Conservation (phyloP, 2,113 vertebrate genomes). For the Xenotilapia leptura region DNA sequence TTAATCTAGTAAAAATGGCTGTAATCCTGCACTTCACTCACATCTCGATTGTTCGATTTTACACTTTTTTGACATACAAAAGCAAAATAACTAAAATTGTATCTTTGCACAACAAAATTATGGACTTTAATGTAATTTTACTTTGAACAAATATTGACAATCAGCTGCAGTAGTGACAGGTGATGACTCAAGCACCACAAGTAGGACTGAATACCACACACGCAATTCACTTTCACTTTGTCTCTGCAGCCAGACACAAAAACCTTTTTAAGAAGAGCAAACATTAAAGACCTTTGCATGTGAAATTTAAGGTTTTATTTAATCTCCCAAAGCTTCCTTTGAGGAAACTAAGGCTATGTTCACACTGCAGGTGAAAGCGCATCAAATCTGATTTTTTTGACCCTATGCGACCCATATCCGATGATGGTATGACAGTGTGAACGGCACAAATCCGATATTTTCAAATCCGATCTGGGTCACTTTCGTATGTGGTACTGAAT, state of each 20-base stretch:
- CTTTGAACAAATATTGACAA: background rate
- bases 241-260: background rate
- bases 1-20: background rate
- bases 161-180: background rate
- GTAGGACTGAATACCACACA: background rate
- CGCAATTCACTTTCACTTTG: background rate
- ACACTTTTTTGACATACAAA: background rate
- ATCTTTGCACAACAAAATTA: background rate
- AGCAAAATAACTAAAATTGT: background rate
- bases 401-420: background rate
- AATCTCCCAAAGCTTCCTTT: background rate
- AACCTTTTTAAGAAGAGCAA: background rate
- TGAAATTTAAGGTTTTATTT: background rate
- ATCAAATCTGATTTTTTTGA: background rate
- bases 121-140: background rate
- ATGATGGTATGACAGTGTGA: background rate
- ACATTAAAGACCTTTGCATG: background rate
- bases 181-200: background rate
- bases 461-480: background rate
- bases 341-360: background rate
- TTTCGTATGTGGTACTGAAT: background rate
- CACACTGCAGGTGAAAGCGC: background rate
- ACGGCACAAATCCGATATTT: background rate
- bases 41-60: background rate
- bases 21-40: background rate